Conservation (phyloP, 92 coral and sea anemone species). For the Pocillopora grandis region DNA sequence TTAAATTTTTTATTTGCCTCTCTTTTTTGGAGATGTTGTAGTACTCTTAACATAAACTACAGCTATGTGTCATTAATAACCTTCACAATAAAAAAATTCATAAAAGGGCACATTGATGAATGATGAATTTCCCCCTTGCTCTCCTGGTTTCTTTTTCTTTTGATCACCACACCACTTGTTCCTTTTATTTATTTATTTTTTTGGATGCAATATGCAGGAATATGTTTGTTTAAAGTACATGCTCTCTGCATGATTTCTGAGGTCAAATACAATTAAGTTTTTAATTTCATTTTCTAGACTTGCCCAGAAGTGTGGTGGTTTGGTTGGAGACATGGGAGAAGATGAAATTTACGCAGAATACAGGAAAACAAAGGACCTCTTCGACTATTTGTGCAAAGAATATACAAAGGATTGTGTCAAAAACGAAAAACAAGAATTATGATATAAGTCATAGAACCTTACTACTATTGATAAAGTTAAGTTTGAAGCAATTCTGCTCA, state of each 20-base stretch:
- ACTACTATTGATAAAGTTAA: neutral
- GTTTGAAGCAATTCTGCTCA: neutral
- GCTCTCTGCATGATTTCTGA: neutral
- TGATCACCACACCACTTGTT: too few relatives aligned
- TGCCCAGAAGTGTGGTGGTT: conserved; percentile 77
- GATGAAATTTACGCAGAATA: conserved; percentile 81
- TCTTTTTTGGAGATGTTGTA: too few relatives aligned
- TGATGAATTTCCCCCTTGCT: too few relatives aligned
- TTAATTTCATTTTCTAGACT: conserved; percentile 42
- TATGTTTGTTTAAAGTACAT: neutral
- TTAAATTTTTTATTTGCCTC: neutral
- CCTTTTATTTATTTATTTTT: too few relatives aligned
- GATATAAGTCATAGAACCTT: neutral
- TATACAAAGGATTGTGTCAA: conserved; percentile 84
- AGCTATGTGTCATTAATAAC: too few relatives aligned
- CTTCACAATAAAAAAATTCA: too few relatives aligned
- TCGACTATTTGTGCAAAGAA: conserved; percentile 76
- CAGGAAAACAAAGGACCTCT: conserved; percentile 76
- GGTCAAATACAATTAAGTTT: too few relatives aligned
- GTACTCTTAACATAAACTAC: too few relatives aligned
- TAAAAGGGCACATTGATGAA: too few relatives aligned
- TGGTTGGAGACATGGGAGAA: conserved; percentile 92
- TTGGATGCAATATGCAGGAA: too few relatives aligned
- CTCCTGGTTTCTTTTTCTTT: too few relatives aligned
- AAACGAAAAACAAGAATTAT: conserved; percentile 47